Evolutionary conservation across 2,888 invertebrate genomes (phyloP).

Genomic region (Zele albiditarsus): DNA sequence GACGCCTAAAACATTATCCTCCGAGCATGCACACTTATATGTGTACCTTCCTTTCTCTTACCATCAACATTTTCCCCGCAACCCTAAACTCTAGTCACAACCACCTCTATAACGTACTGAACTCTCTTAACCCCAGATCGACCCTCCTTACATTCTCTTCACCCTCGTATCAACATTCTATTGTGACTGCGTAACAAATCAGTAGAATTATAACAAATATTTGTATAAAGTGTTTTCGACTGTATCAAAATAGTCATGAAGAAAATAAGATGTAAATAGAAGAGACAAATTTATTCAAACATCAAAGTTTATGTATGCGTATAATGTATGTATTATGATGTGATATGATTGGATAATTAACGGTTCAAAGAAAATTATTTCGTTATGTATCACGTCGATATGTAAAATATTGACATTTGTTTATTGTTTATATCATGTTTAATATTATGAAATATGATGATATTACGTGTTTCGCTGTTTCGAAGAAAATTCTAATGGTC

Average conservation of each 20-base stretch:
- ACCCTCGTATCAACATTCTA: background rate
- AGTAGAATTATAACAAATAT: background rate
- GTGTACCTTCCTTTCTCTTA: conserved; percentile 21
- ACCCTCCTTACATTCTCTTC: conserved; percentile 8
- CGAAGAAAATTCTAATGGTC: background rate
- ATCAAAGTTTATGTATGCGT: background rate
- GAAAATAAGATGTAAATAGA: background rate
- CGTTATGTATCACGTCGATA: background rate
- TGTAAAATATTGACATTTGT: background rate
- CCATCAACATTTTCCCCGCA: background rate
- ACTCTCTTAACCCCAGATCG: background rate
- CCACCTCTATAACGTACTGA: conserved; percentile 2
- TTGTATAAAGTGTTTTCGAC: background rate
- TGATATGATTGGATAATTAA: background rate
- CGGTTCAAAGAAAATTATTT: background rate
- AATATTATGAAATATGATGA: background rate
- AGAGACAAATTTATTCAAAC: background rate
- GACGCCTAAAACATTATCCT: conserved; percentile 52
- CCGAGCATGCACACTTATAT: background rate
- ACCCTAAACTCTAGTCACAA: conserved; percentile 1
- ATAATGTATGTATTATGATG: background rate
- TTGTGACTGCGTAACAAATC: background rate
- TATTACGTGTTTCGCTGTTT: no score
- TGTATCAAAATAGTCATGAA: background rate
- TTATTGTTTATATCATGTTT: background rate